A percentile compares a stretch with the other conserved stretches of the same genome.
phyloP scores from a whole-genome alignment of 2,797 vertebrate genomes.

The Astyanax mexicanus region DNA sequence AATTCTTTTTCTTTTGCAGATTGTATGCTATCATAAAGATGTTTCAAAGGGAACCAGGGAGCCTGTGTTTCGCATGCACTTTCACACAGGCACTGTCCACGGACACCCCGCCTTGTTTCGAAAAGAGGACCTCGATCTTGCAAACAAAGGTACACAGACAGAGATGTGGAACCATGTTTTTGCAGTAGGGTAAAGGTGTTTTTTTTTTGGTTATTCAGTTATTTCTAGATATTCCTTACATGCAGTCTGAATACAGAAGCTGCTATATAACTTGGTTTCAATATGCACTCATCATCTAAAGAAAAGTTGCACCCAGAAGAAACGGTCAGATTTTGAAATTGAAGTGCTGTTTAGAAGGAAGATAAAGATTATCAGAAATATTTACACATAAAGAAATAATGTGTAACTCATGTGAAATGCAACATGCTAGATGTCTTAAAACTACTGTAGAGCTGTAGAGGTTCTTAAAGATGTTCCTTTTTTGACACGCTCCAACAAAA shows the following conservation, averaged over 20 bases:
- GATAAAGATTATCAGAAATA: too few relatives aligned
- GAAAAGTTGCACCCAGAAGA: too few relatives aligned
- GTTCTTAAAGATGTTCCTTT: too few relatives aligned
- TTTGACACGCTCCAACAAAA: too few relatives aligned
- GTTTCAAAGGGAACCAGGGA: slow-evolving; percentile 75
- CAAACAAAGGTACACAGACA: slow-evolving; percentile 78
- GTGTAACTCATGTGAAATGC: too few relatives aligned
- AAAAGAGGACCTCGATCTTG: slow-evolving; percentile 88
- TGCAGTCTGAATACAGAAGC: not conserved
- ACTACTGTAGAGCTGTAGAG: too few relatives aligned
- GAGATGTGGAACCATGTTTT: not conserved
- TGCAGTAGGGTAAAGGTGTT: not conserved
- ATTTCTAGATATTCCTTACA: too few relatives aligned
- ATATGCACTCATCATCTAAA: too few relatives aligned
- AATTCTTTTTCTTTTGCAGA: slow-evolving; percentile 67
- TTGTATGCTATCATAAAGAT: slow-evolving; percentile 90
- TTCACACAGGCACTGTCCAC: slow-evolving; percentile 86
- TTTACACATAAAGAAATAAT: too few relatives aligned
- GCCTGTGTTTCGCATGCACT: slow-evolving; percentile 88
- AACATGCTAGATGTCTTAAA: too few relatives aligned
- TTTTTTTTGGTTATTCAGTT: not conserved
- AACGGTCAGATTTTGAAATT: too few relatives aligned
- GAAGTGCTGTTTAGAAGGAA: too few relatives aligned
- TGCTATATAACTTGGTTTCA: not conserved
- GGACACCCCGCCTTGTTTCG: slow-evolving; percentile 78